Percentiles rank a stretch among this genome's conserved stretches.
Evolutionary conservation across 2,888 invertebrate species (phyloP).

Genomic region (Parapristionchus giblindavisi): DNA sequence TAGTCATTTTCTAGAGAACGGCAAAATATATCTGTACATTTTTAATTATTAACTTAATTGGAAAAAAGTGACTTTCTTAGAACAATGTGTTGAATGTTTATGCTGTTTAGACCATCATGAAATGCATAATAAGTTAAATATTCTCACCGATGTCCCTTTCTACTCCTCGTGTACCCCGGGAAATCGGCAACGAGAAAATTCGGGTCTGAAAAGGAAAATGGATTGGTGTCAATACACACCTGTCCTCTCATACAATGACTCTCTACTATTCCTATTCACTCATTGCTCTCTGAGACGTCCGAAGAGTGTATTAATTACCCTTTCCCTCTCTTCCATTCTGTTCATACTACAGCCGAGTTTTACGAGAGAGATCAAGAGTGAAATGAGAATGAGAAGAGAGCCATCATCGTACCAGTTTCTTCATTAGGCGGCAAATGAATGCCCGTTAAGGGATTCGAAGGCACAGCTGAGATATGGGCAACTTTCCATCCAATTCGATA

Average conservation of each 20-base stretch:
- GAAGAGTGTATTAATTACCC: not conserved
- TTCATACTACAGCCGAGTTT: no score
- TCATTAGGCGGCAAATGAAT: conserved; percentile 47
- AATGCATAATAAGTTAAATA: no score
- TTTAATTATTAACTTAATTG: no score
- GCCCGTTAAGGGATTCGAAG: conserved; percentile 54
- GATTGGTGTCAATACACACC: conserved; percentile 18
- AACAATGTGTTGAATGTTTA: no score
- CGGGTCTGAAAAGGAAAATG: conserved; percentile 35
- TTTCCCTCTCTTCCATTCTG: not conserved
- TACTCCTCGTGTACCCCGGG: conserved; percentile 41
- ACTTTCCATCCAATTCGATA: conserved; percentile 49
- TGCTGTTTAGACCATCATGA: no score
- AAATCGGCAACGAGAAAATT: conserved; percentile 54
- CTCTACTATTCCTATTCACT: not conserved
- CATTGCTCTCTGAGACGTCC: not conserved
- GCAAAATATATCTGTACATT: no score
- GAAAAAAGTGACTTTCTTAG: no score
- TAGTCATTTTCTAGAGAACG: no score
- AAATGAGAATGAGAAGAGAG: not conserved
- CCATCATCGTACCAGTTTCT: not conserved
- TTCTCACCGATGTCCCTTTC: conserved; percentile 35
- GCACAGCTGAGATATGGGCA: conserved; percentile 36
- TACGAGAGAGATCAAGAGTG: not conserved
- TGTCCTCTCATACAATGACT: conserved; percentile 3